Percentiles rank a stretch among this genome's conserved stretches.
These are phyloP conservation scores for Idaea biselata DNA, from an alignment of 2,888 invertebrate genomes.

Conservation along the genomic window DNA sequence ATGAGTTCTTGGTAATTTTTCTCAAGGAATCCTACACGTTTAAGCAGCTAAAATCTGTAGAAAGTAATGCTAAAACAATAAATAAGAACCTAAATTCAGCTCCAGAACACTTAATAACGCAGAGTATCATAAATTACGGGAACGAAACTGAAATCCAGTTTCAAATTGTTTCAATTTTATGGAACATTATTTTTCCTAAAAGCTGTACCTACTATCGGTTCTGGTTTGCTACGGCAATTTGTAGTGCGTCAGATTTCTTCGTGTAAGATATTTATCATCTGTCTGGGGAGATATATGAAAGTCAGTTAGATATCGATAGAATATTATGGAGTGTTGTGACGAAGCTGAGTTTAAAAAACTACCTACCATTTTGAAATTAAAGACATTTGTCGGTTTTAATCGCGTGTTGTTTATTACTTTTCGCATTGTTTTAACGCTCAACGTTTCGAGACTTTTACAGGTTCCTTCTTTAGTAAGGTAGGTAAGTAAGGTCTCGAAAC, in stretches of 20 bases:
- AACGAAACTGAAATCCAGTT: not conserved
- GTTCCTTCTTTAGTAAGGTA: too few species aligned
- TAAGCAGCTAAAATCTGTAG: not conserved
- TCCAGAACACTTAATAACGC: not conserved
- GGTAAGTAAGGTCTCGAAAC: too few species aligned
- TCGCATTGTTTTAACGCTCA: too few species aligned
- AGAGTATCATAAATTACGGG: not conserved
- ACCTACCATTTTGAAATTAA: too few species aligned
- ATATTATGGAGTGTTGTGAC: not conserved
- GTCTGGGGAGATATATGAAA: not conserved
- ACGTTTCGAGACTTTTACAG: too few species aligned
- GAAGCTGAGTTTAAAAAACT: too few species aligned
- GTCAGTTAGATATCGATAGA: not conserved
- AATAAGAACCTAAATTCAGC: not conserved
- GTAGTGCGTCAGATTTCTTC: not conserved
- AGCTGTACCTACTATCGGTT: slow-evolving; percentile 4
- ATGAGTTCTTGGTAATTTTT: not conserved
- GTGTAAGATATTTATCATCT: slow-evolving; percentile 2
- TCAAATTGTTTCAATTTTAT: not conserved
- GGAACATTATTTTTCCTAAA: not conserved
- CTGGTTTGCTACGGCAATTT: not conserved
- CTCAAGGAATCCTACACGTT: too few species aligned
- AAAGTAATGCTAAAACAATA: not conserved
- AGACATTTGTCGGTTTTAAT: too few species aligned
- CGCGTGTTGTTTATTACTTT: too few species aligned